Evolutionary conservation across 2,888 invertebrate species (phyloP).

Genomic region (Amiota communis): DNA sequence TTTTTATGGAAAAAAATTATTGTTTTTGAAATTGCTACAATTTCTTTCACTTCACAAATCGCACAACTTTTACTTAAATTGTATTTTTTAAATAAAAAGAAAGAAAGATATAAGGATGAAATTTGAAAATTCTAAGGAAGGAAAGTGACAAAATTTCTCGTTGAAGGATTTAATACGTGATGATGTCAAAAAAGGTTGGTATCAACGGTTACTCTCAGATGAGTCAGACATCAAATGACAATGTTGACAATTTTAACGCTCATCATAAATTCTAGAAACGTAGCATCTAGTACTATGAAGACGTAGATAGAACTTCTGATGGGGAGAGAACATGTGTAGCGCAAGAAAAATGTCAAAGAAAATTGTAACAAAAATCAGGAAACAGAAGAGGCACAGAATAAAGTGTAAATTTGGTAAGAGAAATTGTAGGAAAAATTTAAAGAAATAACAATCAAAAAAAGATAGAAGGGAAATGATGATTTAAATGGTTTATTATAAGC

Average conservation of each 20-base stretch:
- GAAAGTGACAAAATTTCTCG: background rate
- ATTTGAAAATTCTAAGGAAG: background rate
- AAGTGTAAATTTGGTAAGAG: background rate
- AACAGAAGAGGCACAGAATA: background rate
- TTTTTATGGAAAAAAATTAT: too few species aligned
- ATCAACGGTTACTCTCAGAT: background rate
- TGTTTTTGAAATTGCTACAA: background rate
- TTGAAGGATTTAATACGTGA: constrained; percentile 21
- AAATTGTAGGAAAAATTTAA: background rate
- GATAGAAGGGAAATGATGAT: too few species aligned
- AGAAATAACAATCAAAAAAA: too few species aligned
- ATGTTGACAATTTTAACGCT: constrained; percentile 18
- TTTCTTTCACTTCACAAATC: constrained; percentile 8
- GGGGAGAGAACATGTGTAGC: background rate
- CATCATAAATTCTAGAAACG: constrained; percentile 17
- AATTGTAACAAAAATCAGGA: background rate
- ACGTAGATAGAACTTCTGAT: too few species aligned
- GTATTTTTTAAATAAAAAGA: too few species aligned
- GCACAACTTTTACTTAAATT: too few species aligned
- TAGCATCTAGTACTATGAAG: background rate
- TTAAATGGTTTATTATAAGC: too few species aligned
- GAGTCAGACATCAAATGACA: background rate
- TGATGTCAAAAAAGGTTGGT: background rate
- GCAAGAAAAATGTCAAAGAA: background rate
- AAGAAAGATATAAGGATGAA: too few species aligned